Evolutionary conservation across 2,888 invertebrate species (phyloP).

Genomic region (Drosophila cracens): DNA sequence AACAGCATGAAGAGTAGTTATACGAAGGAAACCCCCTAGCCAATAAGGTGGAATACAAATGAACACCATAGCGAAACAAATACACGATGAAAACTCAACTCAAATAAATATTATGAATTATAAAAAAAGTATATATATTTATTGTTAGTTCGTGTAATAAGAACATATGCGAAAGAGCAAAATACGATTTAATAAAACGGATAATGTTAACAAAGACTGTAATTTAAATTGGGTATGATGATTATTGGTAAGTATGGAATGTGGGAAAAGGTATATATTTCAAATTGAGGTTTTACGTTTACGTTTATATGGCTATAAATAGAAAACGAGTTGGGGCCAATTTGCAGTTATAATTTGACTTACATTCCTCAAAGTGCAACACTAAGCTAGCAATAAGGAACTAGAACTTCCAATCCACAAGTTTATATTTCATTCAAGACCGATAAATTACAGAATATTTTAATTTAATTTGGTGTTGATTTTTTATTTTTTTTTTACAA

Average conservation of each 20-base stretch:
- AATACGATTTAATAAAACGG: conserved; percentile 67
- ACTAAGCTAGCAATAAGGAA: not conserved
- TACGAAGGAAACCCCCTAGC: conserved; percentile 36
- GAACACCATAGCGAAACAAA: conserved; percentile 43
- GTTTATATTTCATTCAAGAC: not conserved
- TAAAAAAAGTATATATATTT: conserved; percentile 59
- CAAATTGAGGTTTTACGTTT: not conserved
- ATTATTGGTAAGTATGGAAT: not conserved
- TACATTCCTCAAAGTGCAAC: not conserved
- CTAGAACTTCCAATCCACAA: not conserved
- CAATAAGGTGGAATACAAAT: conserved; percentile 48
- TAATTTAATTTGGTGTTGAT: not conserved
- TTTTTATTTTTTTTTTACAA: not conserved
- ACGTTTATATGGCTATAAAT: not conserved
- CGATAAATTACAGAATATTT: not conserved
- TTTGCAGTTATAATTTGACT: not conserved
- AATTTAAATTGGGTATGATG: not conserved
- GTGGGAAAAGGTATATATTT: not conserved
- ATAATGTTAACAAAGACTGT: conserved; percentile 58
- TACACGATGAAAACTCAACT: conserved; percentile 33
- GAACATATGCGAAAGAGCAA: conserved; percentile 57
- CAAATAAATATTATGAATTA: conserved; percentile 46
- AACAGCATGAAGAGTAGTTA: conserved; percentile 14
- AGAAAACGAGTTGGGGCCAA: not conserved
- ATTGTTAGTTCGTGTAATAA: conserved; percentile 72